These are phyloP conservation scores for Intellagama lesueurii DNA, from an alignment of 2,797 vertebrate genomes.

Conservation along the genomic window DNA sequence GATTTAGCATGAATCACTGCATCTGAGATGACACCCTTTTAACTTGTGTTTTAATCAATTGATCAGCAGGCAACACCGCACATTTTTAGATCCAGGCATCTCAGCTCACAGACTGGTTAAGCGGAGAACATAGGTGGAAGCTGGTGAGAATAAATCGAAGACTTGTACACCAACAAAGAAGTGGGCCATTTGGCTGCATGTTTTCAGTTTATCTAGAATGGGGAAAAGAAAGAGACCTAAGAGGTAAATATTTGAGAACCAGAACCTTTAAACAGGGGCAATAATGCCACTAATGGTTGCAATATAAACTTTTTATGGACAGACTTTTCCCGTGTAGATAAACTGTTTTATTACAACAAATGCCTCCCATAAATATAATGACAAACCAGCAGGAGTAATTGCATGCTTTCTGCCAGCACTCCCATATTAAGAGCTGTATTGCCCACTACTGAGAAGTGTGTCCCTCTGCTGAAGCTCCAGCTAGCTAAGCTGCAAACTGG, in stretches of 20 bases:
- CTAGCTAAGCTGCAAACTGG: constrained; percentile 42
- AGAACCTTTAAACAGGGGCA: constrained; percentile 4
- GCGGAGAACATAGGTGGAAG: not conserved
- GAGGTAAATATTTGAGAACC: constrained; percentile 14
- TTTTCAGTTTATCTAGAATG: constrained; percentile 34
- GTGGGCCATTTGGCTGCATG: not conserved
- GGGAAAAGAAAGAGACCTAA: constrained; percentile 18
- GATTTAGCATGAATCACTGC: constrained; percentile 17
- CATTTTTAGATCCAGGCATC: not conserved
- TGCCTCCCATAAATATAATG: not conserved
- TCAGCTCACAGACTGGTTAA: not conserved
- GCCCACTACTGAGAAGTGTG: not conserved
- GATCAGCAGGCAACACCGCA: not conserved
- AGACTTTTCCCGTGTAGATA: constrained; percentile 9
- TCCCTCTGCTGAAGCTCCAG: not conserved
- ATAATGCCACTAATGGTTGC: constrained; percentile 2
- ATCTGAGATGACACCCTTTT: constrained; percentile 32
- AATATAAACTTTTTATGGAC: constrained; percentile 14
- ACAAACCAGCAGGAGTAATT: constrained; percentile 25
- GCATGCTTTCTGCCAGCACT: not conserved
- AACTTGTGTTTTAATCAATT: constrained; percentile 27
- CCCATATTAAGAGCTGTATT: constrained; percentile 26
- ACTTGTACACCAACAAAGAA: not conserved
- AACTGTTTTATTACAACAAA: fast-evolving
- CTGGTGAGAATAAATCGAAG: not conserved